A percentile compares a stretch with the other conserved stretches of the same genome.
phyloP scores from a whole-genome alignment of 2,113 vertebrate genomes.

The Copsychus sechellarum region DNA sequence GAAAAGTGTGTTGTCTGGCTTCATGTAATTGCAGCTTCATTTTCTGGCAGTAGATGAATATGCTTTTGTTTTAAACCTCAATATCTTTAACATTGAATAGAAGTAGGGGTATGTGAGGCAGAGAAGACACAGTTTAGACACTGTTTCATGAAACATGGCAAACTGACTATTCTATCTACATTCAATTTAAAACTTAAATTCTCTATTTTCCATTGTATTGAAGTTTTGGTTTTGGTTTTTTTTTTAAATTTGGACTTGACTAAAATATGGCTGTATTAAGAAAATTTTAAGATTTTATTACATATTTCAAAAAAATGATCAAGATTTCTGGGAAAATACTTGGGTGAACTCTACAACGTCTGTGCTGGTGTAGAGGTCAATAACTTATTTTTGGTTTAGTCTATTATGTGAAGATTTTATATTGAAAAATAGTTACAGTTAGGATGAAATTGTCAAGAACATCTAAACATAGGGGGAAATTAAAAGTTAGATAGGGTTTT shows the following conservation, averaged over 20 bases:
- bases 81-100: background rate
- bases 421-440: background rate
- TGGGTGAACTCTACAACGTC: background rate
- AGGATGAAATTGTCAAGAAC: background rate
- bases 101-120: background rate
- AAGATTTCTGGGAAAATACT: background rate
- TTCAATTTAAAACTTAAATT: background rate
- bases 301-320: background rate
- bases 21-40: background rate
- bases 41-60: background rate
- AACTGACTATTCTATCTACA: background rate
- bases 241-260: background rate
- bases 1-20: background rate
- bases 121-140: background rate
- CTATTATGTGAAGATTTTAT: background rate
- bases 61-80: background rate
- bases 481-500: background rate
- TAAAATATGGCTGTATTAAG: background rate
- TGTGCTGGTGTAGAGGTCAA: background rate
- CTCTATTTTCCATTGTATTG: background rate
- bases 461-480: background rate
- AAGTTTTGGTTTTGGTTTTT: background rate
- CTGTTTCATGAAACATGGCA: background rate
- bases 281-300: background rate
- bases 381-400: background rate